These are phyloP conservation scores for Drosophila acutilabella DNA, from an alignment of 2,888 invertebrate genomes.

Conservation along the genomic window DNA sequence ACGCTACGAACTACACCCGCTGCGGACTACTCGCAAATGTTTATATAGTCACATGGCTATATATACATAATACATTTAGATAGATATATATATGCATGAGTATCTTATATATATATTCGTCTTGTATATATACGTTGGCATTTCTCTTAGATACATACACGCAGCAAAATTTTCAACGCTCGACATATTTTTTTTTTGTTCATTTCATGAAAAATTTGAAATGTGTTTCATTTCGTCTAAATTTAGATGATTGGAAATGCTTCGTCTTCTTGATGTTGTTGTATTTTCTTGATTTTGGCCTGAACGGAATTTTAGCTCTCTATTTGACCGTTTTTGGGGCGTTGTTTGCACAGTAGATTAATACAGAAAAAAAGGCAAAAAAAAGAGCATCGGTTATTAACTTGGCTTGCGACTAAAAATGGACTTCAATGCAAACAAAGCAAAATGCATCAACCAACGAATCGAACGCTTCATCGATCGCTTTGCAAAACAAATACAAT, in stretches of 20 bases:
- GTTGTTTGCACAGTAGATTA: slow-evolving; percentile 40
- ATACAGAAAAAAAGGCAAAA: slow-evolving; percentile 1
- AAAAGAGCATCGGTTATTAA: slow-evolving; percentile 33
- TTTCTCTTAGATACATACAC: slow-evolving; percentile 67
- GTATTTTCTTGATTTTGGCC: slow-evolving; percentile 13
- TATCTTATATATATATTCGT: slow-evolving; percentile 1
- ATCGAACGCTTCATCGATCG: slow-evolving; percentile 51
- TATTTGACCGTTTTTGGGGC: slow-evolving; percentile 55
- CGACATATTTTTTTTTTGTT: slow-evolving; percentile 55
- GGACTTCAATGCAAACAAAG: slow-evolving; percentile 46
- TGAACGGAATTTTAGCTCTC: slow-evolving; percentile 48
- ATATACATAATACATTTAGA: slow-evolving; percentile 38
- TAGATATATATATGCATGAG: slow-evolving; percentile 22
- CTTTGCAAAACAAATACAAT: slow-evolving; percentile 49
- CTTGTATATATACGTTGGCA: slow-evolving; percentile 40
- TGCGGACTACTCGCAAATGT: slow-evolving; percentile 56
- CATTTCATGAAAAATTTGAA: slow-evolving; percentile 75
- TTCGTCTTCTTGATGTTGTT: slow-evolving; percentile 24
- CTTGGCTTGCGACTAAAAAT: slow-evolving; percentile 23
- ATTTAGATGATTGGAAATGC: slow-evolving; percentile 79
- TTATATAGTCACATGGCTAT: slow-evolving; percentile 60
- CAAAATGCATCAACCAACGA: slow-evolving; percentile 40
- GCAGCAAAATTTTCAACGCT: slow-evolving; percentile 49
- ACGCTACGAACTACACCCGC: slow-evolving; percentile 69
- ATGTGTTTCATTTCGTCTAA: slow-evolving; percentile 80